A percentile compares a stretch with the other conserved stretches of the same genome.
Conservation (phyloP, 1,140 invertebrate species). For the Drosophila bifasciata region DNA sequence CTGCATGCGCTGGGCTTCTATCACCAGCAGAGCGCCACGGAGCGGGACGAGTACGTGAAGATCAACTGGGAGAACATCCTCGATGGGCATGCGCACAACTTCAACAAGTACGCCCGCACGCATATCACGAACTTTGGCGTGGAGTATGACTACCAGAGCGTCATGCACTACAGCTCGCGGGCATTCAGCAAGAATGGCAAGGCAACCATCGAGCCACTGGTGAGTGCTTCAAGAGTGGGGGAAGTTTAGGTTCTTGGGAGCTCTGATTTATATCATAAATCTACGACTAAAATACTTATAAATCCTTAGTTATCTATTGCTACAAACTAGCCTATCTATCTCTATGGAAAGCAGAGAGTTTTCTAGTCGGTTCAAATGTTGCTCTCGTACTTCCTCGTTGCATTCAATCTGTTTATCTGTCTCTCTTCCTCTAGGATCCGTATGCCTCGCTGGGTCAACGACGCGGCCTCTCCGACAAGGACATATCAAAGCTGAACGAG, state of each 20-base stretch:
- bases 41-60: slow-evolving; percentile 89
- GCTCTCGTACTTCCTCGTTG: no score
- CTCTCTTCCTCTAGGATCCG: slow-evolving; percentile 54
- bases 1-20: slow-evolving; percentile 90
- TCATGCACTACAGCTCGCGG: slow-evolving; percentile 89
- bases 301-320: no score
- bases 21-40: slow-evolving; percentile 89
- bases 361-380: no score
- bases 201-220: slow-evolving; percentile 86
- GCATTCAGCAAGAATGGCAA: slow-evolving; percentile 88
- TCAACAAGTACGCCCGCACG: slow-evolving; percentile 88
- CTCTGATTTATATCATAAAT: not conserved
- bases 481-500: slow-evolving; percentile 87
- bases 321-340: no score
- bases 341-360: no score
- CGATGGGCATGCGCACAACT: slow-evolving; percentile 88
- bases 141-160: slow-evolving; percentile 88
- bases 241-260: no score
- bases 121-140: slow-evolving; percentile 87
- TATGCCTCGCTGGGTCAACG: slow-evolving; percentile 87
- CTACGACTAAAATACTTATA: no score
- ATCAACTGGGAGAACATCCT: slow-evolving; percentile 88
- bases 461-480: slow-evolving; percentile 87
- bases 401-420: no score
- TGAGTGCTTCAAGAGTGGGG: slow-evolving; percentile 73